Conservation (phyloP, 2,888 invertebrate genomes). For the Aquatica leii region DNA sequence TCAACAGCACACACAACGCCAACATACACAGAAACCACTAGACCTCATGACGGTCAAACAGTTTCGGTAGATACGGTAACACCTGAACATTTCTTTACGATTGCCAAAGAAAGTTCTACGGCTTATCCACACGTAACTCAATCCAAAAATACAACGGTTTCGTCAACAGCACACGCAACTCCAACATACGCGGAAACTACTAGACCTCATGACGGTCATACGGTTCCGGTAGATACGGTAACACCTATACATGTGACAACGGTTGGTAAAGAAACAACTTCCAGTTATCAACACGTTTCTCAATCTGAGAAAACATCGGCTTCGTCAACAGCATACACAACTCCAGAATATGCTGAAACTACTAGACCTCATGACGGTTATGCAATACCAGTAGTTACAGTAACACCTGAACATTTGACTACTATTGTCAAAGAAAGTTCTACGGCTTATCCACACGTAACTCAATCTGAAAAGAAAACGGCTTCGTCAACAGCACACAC, state of each 20-base stretch:
- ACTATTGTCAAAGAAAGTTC: too few relatives aligned
- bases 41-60: not conserved
- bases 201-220: not conserved
- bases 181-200: not conserved
- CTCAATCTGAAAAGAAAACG: too few relatives aligned
- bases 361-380: not conserved
- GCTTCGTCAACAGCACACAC: too few relatives aligned
- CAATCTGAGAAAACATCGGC: not conserved
- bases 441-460: not conserved
- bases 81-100: not conserved
- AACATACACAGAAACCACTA: not conserved
- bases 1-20: not conserved
- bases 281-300: not conserved
- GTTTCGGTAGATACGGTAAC: slow-evolving; percentile 5
- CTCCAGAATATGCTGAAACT: not conserved
- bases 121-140: not conserved
- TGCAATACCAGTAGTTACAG: not conserved
- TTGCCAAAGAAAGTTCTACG: not conserved
- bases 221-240: not conserved
- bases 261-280: not conserved
- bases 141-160: not conserved
- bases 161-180: not conserved
- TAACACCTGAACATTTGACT: slow-evolving; percentile 7
- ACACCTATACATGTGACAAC: not conserved
- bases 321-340: not conserved